phyloP scores from a whole-genome alignment of 30 jellyfish, hydroid and myxozoan genomes.

The Nemopilema nomurai region DNA sequence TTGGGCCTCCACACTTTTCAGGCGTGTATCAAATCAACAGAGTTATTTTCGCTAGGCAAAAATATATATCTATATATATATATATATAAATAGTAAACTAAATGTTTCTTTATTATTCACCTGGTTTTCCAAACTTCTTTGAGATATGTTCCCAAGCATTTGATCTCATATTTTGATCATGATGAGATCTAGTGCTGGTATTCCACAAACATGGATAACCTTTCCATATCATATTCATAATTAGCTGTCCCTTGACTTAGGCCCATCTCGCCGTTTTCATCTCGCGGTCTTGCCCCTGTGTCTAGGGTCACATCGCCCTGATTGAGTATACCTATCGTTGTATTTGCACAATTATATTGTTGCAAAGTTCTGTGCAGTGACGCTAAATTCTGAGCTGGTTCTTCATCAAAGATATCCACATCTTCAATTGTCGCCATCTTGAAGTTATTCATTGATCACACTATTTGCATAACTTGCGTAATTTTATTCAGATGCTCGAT shows the following conservation, averaged over 20 bases:
- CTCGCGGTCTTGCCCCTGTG: not conserved
- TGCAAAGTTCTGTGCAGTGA: slow-evolving; percentile 2
- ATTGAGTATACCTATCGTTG: not conserved
- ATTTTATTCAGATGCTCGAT: not conserved
- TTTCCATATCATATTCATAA: slow-evolving; percentile 13
- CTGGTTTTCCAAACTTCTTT: slow-evolving; percentile 18
- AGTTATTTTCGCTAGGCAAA: not conserved
- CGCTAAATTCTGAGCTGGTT: not conserved
- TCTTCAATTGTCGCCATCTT: slow-evolving; percentile 9
- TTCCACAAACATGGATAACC: slow-evolving; percentile 38
- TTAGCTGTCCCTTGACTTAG: not conserved
- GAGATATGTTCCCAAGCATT: slow-evolving; percentile 15
- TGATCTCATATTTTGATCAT: slow-evolving; percentile 28
- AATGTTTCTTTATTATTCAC: not conserved
- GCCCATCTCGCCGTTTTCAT: not conserved
- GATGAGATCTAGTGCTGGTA: slow-evolving; percentile 46
- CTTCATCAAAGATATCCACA: not conserved
- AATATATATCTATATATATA: too few relatives aligned
- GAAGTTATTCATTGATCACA: not conserved
- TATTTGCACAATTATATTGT: not conserved
- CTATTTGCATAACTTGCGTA: not conserved
- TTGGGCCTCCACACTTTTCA: not conserved
- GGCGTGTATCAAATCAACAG: not conserved
- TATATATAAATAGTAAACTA: not conserved
- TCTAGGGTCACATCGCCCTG: not conserved